A percentile compares a stretch with the other conserved stretches of the same genome.
Conservation (phyloP, 2,797 vertebrate species). For the Cirrhinus mrigala region DNA sequence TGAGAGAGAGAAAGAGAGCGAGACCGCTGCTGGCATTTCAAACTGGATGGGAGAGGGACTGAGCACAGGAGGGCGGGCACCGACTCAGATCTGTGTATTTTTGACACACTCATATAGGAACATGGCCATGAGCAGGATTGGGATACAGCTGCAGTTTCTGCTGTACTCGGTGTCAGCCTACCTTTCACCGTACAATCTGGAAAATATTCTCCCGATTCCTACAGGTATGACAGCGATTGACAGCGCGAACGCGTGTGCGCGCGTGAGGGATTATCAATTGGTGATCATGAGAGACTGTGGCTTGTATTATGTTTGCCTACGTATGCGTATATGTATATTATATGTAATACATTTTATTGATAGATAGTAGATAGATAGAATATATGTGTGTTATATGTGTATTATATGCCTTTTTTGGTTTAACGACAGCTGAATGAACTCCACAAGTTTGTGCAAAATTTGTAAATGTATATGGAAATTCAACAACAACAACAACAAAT, state of each 20-base stretch:
- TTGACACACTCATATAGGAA: slow-evolving; percentile 30
- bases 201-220: slow-evolving; percentile 41
- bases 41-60: slow-evolving; percentile 17
- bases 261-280: neutral
- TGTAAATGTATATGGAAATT: neutral
- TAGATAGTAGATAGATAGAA: neutral
- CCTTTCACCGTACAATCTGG: slow-evolving; percentile 29
- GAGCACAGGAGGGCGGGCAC: neutral
- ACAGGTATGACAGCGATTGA: slow-evolving; percentile 45
- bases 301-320: neutral
- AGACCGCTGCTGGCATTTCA: slow-evolving; percentile 15
- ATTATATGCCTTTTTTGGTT: neutral
- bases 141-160: slow-evolving; percentile 54
- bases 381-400: too few relatives aligned
- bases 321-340: neutral
- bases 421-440: neutral
- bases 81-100: slow-evolving; percentile 14
- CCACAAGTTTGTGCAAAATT: neutral
- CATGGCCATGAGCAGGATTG: slow-evolving; percentile 50
- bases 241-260: slow-evolving; percentile 1
- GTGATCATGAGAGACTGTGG: too few relatives aligned
- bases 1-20: neutral
- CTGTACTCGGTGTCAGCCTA: slow-evolving; percentile 43
- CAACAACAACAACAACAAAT: too few relatives aligned
- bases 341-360: too few relatives aligned